A percentile compares a stretch with the other conserved stretches of the same genome.
These are phyloP conservation scores for Brachyopa scutellaris DNA, from an alignment of 2,888 invertebrate species.

Conservation along the genomic window DNA sequence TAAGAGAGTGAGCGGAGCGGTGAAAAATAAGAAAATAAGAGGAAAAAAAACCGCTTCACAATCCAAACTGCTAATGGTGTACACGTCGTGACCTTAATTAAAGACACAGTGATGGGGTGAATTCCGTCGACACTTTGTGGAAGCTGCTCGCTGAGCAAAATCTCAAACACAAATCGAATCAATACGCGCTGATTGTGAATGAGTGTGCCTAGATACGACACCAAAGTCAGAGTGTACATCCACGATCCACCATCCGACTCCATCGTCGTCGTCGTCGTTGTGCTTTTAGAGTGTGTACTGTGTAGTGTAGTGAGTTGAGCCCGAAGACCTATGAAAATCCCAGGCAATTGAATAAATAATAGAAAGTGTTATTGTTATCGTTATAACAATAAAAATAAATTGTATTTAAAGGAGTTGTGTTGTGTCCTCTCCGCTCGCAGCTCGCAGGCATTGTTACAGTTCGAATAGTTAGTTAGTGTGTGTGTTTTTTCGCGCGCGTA, in stretches of 20 bases:
- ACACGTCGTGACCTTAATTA: conserved; percentile 72
- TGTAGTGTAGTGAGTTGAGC: conserved; percentile 12
- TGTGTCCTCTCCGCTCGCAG: too few relatives aligned
- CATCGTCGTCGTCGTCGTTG: conserved; percentile 15
- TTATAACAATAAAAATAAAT: conserved; percentile 72
- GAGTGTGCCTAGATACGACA: conserved; percentile 65
- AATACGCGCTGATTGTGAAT: conserved; percentile 69
- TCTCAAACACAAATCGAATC: conserved; percentile 68
- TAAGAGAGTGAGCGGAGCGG: not conserved
- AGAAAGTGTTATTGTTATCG: conserved; percentile 72
- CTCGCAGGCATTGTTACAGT: too few relatives aligned
- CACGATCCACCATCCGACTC: not conserved
- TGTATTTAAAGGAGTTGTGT: conserved; percentile 62
- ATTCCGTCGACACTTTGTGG: conserved; percentile 64
- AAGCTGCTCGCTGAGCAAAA: conserved; percentile 66
- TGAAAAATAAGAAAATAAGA: not conserved
- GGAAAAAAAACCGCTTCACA: conserved; percentile 15
- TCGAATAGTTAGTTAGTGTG: too few relatives aligned
- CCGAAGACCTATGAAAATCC: conserved; percentile 66
- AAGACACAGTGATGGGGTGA: conserved; percentile 71
- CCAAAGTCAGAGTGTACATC: conserved; percentile 44
- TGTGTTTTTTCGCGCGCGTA: too few relatives aligned
- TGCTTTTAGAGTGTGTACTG: conserved; percentile 29
- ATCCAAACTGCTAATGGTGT: conserved; percentile 64
- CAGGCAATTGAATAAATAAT: conserved; percentile 72